Conservation (phyloP, 1,140 invertebrate genomes). For the Scaptomyza pallida region DNA sequence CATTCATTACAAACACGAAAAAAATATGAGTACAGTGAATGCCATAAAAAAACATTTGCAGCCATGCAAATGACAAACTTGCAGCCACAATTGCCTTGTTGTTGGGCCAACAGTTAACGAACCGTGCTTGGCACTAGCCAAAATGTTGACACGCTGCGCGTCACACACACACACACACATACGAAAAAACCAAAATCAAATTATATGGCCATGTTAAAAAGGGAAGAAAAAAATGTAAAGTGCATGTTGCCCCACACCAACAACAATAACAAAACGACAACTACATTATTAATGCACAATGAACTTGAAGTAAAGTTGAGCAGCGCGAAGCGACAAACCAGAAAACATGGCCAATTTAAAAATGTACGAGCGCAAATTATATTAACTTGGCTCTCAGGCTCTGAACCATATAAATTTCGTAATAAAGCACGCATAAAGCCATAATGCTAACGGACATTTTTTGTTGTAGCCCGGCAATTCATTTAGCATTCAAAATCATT, state of each 20-base stretch:
- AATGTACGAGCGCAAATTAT: conserved; percentile 60
- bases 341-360: conserved; percentile 67
- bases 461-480: conserved; percentile 49
- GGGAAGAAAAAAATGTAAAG: not conserved
- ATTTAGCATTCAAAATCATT: conserved; percentile 69
- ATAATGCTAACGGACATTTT: conserved; percentile 48
- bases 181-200: conserved; percentile 58
- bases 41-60: conserved; percentile 26
- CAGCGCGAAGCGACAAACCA: conserved; percentile 56
- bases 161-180: not conserved
- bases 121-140: conserved; percentile 12
- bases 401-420: conserved; percentile 25
- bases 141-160: conserved; percentile 5
- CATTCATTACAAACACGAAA: conserved; percentile 13
- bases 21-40: conserved; percentile 5
- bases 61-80: conserved; percentile 45
- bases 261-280: conserved; percentile 54
- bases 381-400: conserved; percentile 45
- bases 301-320: conserved; percentile 66
- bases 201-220: conserved; percentile 31
- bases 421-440: conserved; percentile 35
- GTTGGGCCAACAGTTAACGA: conserved; percentile 43
- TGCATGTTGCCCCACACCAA: conserved; percentile 11
- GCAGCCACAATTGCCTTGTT: conserved; percentile 47
- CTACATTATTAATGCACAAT: conserved; percentile 80